A percentile compares a stretch with the other conserved stretches of the same genome.
These are phyloP conservation scores for Nothoprocta pentlandii DNA, from an alignment of 2,113 vertebrate genomes.

Conservation along the genomic window DNA sequence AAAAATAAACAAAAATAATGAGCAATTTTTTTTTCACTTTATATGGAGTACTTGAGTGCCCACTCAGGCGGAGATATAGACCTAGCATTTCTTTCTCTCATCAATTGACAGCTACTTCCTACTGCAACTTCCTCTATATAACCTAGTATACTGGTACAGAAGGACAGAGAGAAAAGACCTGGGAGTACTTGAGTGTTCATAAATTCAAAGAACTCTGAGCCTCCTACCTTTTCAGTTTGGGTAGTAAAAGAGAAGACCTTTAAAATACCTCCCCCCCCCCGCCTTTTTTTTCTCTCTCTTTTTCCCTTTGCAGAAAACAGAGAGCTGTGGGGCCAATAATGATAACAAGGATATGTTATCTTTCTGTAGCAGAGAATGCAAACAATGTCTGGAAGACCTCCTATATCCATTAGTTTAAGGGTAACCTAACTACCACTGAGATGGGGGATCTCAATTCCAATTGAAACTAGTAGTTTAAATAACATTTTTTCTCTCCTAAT, in stretches of 20 bases:
- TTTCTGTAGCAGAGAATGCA: neutral
- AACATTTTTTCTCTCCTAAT: neutral
- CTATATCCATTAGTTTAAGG: neutral
- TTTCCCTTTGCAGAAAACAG: neutral
- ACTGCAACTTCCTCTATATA: neutral
- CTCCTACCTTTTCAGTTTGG: neutral
- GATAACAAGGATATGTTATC: neutral
- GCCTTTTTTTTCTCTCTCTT: neutral
- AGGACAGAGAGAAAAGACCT: neutral
- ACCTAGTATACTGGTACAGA: neutral
- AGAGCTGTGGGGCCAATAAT: neutral
- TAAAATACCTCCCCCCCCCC: neutral
- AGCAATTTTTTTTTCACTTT: neutral
- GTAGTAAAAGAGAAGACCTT: neutral
- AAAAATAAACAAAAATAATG: no score
- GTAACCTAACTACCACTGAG: neutral
- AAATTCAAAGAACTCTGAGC: neutral
- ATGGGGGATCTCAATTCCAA: fast-evolving
- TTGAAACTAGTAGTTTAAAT: neutral
- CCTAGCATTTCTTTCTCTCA: neutral
- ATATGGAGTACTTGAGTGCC: neutral
- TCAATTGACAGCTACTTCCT: neutral
- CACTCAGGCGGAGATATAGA: neutral
- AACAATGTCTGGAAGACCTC: neutral
- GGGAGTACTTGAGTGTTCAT: neutral